phyloP scores from a whole-genome alignment of 2,113 vertebrate genomes.

The Chaetodon trifascialis region DNA sequence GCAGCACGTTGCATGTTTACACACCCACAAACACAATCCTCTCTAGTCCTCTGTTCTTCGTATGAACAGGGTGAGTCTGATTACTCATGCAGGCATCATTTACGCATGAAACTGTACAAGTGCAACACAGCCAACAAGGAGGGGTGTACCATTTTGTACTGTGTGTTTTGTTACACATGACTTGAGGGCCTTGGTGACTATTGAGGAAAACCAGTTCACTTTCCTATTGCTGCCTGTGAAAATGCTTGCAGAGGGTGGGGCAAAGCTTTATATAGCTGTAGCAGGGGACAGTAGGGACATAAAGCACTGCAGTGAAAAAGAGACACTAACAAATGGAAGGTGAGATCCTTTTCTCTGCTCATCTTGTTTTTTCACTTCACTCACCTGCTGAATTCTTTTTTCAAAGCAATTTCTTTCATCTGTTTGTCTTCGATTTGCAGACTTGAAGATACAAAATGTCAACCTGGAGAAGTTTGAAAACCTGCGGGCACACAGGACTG shows the following conservation, averaged over 20 bases:
- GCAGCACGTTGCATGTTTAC: neutral
- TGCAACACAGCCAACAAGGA: neutral
- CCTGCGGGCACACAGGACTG: constrained; percentile 70
- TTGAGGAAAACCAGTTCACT: constrained; percentile 3
- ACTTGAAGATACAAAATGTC: constrained; percentile 55
- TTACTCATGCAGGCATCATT: constrained; percentile 8
- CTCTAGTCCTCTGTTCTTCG: accelerated
- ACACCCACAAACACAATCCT: neutral
- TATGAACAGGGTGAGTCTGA: constrained; percentile 9
- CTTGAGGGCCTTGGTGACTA: constrained; percentile 2
- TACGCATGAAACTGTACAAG: neutral
- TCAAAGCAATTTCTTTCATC: neutral
- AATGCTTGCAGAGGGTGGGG: constrained; percentile 39
- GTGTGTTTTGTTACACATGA: neutral
- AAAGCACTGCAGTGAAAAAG: neutral
- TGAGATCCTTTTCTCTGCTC: constrained; percentile 44
- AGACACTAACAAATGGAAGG: constrained; percentile 72
- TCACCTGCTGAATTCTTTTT: neutral
- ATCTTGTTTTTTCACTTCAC: neutral
- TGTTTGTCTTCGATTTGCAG: constrained; percentile 46
- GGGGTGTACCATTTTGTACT: accelerated
- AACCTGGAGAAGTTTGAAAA: constrained; percentile 72
- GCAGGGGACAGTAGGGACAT: neutral
- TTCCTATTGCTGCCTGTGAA: neutral
- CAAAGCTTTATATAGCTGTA: constrained; percentile 54